A percentile compares a stretch with the other conserved stretches of the same genome.
Conservation (phyloP, 2,113 vertebrate genomes). For the Barbus barbus region DNA sequence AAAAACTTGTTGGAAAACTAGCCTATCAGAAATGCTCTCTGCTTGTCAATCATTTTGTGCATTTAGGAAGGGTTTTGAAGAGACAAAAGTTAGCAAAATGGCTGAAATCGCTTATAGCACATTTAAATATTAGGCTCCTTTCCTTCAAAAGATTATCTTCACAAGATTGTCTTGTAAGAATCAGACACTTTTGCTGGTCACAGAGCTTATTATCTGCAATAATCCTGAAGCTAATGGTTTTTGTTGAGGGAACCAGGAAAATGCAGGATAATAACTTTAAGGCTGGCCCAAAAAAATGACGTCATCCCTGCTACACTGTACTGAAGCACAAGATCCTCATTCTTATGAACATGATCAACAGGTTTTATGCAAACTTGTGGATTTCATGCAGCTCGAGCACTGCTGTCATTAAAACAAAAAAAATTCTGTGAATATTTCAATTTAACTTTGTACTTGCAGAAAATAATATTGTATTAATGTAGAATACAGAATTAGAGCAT, state of each 20-base stretch:
- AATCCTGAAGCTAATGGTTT: not conserved
- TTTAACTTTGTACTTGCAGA: not conserved
- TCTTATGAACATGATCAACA: not conserved
- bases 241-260: not conserved
- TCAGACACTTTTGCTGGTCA: not conserved
- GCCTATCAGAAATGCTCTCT: not conserved
- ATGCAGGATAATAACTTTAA: not conserved
- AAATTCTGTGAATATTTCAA: no score
- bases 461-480: not conserved
- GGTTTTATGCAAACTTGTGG: not conserved
- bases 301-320: not conserved
- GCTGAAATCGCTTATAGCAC: not conserved
- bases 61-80: no score
- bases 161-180: not conserved
- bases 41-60: not conserved
- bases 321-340: not conserved
- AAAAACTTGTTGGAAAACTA: not conserved
- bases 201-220: not conserved
- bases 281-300: not conserved
- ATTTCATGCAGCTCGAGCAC: not conserved
- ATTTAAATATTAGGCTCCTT: not conserved
- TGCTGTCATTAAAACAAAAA: not conserved
- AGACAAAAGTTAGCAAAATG: not conserved
- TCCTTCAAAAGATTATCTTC: not conserved
- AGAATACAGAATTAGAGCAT: not conserved